These are phyloP conservation scores for Malurus leucopterus DNA, from an alignment of 2,797 vertebrate species.

Conservation along the genomic window DNA sequence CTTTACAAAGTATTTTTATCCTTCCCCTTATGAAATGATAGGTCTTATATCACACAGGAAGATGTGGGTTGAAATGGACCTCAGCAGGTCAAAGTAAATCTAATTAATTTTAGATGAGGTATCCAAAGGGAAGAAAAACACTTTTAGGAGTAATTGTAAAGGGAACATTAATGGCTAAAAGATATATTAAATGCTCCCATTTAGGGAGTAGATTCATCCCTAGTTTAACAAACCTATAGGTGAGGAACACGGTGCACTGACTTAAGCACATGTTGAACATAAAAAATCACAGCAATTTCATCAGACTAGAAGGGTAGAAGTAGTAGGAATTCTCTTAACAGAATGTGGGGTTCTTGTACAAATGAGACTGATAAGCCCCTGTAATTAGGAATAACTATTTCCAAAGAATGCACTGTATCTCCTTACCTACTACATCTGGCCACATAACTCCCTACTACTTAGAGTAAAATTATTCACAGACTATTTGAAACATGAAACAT, in stretches of 20 bases:
- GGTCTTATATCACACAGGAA: background rate
- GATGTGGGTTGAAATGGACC: background rate
- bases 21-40: background rate
- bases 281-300: background rate
- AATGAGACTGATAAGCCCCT: background rate
- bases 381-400: background rate
- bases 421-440: background rate
- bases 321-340: background rate
- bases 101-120: background rate
- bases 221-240: background rate
- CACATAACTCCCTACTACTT: background rate
- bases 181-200: background rate
- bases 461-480: background rate
- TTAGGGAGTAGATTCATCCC: background rate
- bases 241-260: background rate
- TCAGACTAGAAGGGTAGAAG: background rate
- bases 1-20: background rate
- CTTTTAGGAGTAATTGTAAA: background rate
- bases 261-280: background rate
- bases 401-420: background rate
- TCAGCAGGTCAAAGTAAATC: background rate
- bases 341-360: background rate
- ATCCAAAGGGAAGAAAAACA: background rate
- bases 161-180: background rate
- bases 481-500: background rate